Evolutionary conservation across 2,888 invertebrate genomes (phyloP).

Genomic region (Pseudococcus longispinus): DNA sequence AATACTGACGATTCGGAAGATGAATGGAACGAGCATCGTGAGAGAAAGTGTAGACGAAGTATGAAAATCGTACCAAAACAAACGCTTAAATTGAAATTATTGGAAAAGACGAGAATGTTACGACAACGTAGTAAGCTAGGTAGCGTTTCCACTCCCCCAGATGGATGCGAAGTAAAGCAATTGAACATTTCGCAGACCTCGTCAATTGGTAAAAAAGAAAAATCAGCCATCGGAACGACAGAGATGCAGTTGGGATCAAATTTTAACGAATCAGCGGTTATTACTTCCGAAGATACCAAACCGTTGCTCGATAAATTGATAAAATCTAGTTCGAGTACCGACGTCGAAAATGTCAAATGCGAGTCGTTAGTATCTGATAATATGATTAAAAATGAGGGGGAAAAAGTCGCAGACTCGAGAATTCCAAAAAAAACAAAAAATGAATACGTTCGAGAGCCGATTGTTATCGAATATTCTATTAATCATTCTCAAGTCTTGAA

Average conservation of each 20-base stretch:
- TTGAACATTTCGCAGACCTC: background rate
- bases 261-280: background rate
- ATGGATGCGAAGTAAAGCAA: background rate
- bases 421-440: background rate
- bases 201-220: background rate
- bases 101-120: constrained; percentile 35
- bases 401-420: background rate
- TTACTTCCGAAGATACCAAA: background rate
- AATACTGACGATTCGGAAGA: background rate
- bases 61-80: background rate
- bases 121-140: background rate
- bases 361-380: background rate
- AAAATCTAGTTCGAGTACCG: background rate
- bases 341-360: background rate
- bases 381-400: background rate
- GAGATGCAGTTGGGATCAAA: background rate
- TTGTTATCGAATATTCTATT: background rate
- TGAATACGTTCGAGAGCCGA: background rate
- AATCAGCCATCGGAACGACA: background rate
- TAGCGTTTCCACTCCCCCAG: background rate
- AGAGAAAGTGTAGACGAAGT: background rate
- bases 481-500: background rate
- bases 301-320: background rate
- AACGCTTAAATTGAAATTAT: constrained; percentile 33
- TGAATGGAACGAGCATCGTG: background rate